Percentiles rank a stretch among this genome's conserved stretches.
Conservation (phyloP, 2,113 vertebrate species). For the Piprites chloris region DNA sequence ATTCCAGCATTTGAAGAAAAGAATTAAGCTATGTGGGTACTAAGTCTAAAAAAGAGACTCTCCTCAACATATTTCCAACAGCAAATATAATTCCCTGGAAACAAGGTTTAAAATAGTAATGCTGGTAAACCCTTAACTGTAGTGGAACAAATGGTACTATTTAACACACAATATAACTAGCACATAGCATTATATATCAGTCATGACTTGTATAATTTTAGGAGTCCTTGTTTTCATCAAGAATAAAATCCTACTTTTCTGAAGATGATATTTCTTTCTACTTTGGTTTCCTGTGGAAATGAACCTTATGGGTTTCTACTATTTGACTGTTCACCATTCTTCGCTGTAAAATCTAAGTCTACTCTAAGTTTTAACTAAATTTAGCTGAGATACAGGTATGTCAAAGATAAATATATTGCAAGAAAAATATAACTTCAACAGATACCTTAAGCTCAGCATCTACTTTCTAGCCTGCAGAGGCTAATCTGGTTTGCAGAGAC, state of each 20-base stretch:
- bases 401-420: not conserved
- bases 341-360: not conserved
- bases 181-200: not conserved
- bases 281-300: not conserved
- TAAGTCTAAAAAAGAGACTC: not conserved
- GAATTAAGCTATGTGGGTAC: not conserved
- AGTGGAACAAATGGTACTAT: not conserved
- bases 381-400: not conserved
- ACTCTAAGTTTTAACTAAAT: not conserved
- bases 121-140: not conserved
- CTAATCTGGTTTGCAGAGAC: not conserved
- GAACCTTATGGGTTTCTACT: not conserved
- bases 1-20: not conserved
- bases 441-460: not conserved
- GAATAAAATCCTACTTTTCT: not conserved
- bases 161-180: not conserved
- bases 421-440: not conserved
- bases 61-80: not conserved
- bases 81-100: constrained; percentile 6
- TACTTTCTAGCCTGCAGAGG: not conserved
- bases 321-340: not conserved
- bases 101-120: constrained; percentile 20
- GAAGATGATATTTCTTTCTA: not conserved
- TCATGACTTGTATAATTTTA: not conserved
- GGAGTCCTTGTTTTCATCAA: not conserved